Percentiles rank a stretch among this genome's conserved stretches.
These are phyloP conservation scores for Tortricodes alternella DNA, from an alignment of 2,888 invertebrate species.

Conservation along the genomic window DNA sequence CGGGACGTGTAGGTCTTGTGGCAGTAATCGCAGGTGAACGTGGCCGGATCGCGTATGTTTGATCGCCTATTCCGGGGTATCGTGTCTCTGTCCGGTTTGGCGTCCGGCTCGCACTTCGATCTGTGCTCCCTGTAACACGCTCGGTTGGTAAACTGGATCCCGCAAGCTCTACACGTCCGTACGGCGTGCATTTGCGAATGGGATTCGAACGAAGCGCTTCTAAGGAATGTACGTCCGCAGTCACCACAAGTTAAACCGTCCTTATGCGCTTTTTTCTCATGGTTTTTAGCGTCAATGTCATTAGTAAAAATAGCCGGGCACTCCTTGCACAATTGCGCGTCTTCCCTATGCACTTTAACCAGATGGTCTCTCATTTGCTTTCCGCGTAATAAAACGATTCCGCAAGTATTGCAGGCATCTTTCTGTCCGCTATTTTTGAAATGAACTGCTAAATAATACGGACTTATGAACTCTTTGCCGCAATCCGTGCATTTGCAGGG, in stretches of 20 bases:
- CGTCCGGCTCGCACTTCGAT: slow-evolving; percentile 64
- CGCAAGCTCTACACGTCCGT: slow-evolving; percentile 63
- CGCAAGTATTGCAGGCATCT: slow-evolving; percentile 64
- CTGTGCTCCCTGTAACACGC: slow-evolving; percentile 70
- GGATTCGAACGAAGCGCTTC: slow-evolving; percentile 55
- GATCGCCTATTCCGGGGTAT: slow-evolving; percentile 56
- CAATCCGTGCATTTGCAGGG: slow-evolving; percentile 62
- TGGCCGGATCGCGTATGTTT: slow-evolving; percentile 68
- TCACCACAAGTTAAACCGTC: slow-evolving; percentile 58
- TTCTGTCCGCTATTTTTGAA: slow-evolving; percentile 68
- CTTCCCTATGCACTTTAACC: slow-evolving; percentile 48
- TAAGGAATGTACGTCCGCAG: slow-evolving; percentile 62
- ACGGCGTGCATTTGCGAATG: slow-evolving; percentile 72
- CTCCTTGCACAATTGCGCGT: slow-evolving; percentile 48
- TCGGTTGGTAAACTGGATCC: slow-evolving; percentile 64
- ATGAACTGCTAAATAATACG: slow-evolving; percentile 61
- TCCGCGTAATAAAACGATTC: slow-evolving; percentile 52
- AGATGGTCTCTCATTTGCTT: slow-evolving; percentile 58
- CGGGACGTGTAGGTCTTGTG: slow-evolving; percentile 62
- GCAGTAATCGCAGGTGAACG: slow-evolving; percentile 69
- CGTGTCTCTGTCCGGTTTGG: slow-evolving; percentile 55
- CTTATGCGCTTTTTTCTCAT: slow-evolving; percentile 53
- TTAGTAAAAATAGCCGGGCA: slow-evolving; percentile 58
- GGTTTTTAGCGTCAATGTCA: slow-evolving; percentile 48
- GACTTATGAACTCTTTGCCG: slow-evolving; percentile 59